Percentiles rank a stretch among this genome's conserved stretches.
phyloP scores from a whole-genome alignment of 2,113 vertebrate species.

The Cephalopterus ornatus region DNA sequence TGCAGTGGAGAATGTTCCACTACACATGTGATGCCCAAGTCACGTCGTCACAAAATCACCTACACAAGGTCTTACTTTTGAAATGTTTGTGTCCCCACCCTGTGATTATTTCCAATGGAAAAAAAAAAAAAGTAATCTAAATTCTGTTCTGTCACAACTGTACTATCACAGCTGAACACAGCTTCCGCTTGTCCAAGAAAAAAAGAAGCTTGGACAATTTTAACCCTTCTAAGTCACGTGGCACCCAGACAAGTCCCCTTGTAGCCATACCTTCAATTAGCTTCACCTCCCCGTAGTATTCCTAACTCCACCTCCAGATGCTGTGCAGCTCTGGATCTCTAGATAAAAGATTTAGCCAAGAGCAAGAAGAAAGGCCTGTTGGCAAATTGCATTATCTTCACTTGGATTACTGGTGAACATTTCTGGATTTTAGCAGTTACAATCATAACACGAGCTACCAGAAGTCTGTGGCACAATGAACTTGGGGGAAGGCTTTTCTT shows the following conservation, averaged over 20 bases:
- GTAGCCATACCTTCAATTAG: background rate
- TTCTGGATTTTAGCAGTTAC: background rate
- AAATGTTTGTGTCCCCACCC: background rate
- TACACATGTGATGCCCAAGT: background rate
- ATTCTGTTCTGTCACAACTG: background rate
- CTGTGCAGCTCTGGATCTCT: background rate
- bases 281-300: background rate
- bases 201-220: background rate
- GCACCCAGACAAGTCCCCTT: background rate
- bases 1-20: background rate
- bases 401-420: background rate
- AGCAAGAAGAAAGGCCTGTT: background rate
- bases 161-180: background rate
- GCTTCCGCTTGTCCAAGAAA: background rate
- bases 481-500: background rate
- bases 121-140: background rate
- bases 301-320: background rate
- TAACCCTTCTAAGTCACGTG: background rate
- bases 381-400: background rate
- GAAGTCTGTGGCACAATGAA: background rate
- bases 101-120: background rate
- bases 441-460: rapidly evolving
- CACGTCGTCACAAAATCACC: background rate
- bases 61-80: background rate
- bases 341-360: background rate